Percentiles rank a stretch among this genome's conserved stretches.
Evolutionary conservation across 2,113 vertebrate genomes (phyloP).

Genomic region (Sisor rabdophorus): DNA sequence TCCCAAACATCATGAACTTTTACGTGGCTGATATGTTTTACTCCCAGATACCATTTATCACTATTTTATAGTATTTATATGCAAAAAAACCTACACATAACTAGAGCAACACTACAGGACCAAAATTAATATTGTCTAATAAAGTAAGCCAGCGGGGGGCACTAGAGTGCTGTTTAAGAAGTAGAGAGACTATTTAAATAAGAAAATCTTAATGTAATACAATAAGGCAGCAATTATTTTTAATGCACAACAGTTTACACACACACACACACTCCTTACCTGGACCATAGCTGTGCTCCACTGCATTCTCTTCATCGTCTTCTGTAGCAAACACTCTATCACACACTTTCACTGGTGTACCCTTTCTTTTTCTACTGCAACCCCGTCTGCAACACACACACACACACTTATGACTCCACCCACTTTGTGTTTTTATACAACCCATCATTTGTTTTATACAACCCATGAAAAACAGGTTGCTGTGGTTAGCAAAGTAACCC

Average conservation of each 20-base stretch:
- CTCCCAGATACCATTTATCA: not conserved
- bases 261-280: constrained; percentile 58
- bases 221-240: not conserved
- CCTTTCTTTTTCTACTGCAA: constrained; percentile 75
- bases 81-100: not conserved
- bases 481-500: not conserved
- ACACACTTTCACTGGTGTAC: constrained; percentile 71
- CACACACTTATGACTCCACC: constrained; percentile 30
- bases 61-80: too few species aligned
- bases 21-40: not conserved
- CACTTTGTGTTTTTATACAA: not conserved
- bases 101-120: not conserved
- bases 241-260: not conserved
- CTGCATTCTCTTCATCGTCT: constrained; percentile 67
- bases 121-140: not conserved
- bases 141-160: not conserved
- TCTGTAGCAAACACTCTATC: constrained; percentile 68
- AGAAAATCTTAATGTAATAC: not conserved
- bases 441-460: not conserved
- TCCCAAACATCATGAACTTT: not conserved
- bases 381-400: constrained; percentile 64
- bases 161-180: not conserved
- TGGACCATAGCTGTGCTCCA: constrained; percentile 64
- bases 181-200: not conserved
- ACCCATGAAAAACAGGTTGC: constrained; percentile 3